Conservation (phyloP, 2,888 invertebrate genomes). For the Xestobium rufovillosum region DNA sequence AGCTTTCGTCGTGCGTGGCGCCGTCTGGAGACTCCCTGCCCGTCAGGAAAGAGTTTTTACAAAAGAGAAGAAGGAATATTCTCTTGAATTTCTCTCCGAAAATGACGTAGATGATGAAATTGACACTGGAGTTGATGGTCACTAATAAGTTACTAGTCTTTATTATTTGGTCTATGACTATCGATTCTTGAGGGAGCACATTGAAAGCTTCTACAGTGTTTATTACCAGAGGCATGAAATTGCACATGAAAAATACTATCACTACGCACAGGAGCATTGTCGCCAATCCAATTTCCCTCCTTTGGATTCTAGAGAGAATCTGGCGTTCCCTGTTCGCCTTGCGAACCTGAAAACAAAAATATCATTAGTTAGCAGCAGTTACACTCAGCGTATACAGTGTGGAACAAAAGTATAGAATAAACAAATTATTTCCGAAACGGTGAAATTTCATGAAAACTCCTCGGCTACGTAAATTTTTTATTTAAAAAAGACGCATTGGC, state of each 20-base stretch:
- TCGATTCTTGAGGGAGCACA: slow-evolving; percentile 50
- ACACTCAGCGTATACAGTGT: too few species aligned
- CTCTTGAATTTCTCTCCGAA: slow-evolving; percentile 95
- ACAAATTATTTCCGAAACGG: neutral
- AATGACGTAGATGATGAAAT: slow-evolving; percentile 96
- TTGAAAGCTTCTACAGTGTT: slow-evolving; percentile 80
- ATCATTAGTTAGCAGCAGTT: too few species aligned
- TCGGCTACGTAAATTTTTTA: too few species aligned
- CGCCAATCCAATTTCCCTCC: slow-evolving; percentile 87
- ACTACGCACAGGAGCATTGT: slow-evolving; percentile 94
- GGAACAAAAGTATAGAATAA: neutral
- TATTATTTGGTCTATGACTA: slow-evolving; percentile 57
- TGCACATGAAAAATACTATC: slow-evolving; percentile 89
- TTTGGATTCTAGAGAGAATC: slow-evolving; percentile 79
- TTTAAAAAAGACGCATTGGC: too few species aligned
- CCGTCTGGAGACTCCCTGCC: slow-evolving; percentile 62
- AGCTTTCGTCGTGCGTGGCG: slow-evolving; percentile 74
- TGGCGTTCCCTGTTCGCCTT: slow-evolving; percentile 86
- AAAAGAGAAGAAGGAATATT: slow-evolving; percentile 52
- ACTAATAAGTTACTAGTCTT: slow-evolving; percentile 86
- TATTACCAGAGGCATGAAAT: slow-evolving; percentile 76
- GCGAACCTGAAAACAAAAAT: slow-evolving; percentile 57
- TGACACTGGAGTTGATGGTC: slow-evolving; percentile 94
- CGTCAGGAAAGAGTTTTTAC: slow-evolving; percentile 37
- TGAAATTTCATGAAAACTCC: too few species aligned